These are phyloP conservation scores for Butorides virescens DNA, from an alignment of 2,113 vertebrate genomes.

Conservation along the genomic window DNA sequence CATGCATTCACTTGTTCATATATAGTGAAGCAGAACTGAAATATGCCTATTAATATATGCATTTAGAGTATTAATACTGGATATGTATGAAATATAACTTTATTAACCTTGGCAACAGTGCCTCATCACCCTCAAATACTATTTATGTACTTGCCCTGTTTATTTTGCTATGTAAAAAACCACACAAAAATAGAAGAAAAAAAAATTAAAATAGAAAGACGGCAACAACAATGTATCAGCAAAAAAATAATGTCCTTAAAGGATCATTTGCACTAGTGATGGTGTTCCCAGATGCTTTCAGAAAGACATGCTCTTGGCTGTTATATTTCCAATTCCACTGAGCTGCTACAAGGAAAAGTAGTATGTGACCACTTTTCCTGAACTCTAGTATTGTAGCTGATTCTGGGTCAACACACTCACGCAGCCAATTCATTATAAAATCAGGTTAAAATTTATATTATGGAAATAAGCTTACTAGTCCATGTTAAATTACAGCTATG, in stretches of 20 bases:
- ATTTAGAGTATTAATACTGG: not conserved
- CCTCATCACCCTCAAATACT: not conserved
- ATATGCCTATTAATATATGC: not conserved
- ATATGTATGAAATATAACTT: not conserved
- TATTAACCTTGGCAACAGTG: not conserved
- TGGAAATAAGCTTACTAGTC: conserved; percentile 26
- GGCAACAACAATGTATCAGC: not conserved
- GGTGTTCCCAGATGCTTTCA: not conserved
- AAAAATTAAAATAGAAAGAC: not conserved
- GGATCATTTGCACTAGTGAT: not conserved
- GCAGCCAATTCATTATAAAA: conserved; percentile 36
- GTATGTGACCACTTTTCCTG: not conserved
- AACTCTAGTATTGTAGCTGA: not conserved
- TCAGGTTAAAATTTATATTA: conserved; percentile 34
- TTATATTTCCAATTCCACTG: not conserved
- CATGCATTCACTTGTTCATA: not conserved
- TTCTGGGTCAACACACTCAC: not conserved
- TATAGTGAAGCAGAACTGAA: not conserved
- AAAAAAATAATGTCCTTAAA: not conserved
- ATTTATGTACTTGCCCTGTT: not conserved
- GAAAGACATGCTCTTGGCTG: conserved; percentile 8
- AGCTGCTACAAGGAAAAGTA: conserved; percentile 13
- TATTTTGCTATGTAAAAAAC: not conserved
- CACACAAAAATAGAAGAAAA: not conserved
- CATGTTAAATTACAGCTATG: conserved; percentile 16